Evolutionary conservation across 2,888 invertebrate genomes (phyloP), one percentile per base, ranked within the genome.

Genomic region (Sarcophaga carnaria): DNA sequence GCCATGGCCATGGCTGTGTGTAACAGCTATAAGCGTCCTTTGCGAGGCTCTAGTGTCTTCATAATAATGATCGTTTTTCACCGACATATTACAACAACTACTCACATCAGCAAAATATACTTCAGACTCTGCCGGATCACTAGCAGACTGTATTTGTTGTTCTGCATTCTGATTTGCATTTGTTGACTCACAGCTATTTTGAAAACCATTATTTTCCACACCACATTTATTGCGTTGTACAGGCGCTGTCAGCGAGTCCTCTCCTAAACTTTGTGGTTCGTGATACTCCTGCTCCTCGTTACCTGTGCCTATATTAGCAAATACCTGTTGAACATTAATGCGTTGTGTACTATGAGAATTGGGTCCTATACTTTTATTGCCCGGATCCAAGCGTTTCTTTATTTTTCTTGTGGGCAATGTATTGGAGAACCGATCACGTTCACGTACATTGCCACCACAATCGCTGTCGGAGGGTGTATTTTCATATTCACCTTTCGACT

Each of bases 71-170:
- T 94, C 93, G 85, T 93, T 93, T 93, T 95, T 95, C 0, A 96
- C 95, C 4, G 96, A 96, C 72, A 96, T 96, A 90, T 96, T 96
- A 90, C 97, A 97, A 90, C 97, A 97, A 83, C 97, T 97, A 45
- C 97, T 97, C 0, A 97, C 97, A 89, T 97, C 97, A 0, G 97
- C 97, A 90, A 97, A 97, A 91, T 97, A 97, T 0, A 97, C 96
- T 91, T 97, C 97, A 0, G 97, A 97, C 90, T 97, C 97, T 0
- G 96, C 95, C 25, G 95, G 95, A 90, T 96, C 96, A 14, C 93
- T 89, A 0, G 83, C 83, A 85, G 93, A 90, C 22, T 84, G 85
- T 10, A 83, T 86, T 67, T 90, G 90, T 22, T 89, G 88, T 14
- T 89, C 88, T 4, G 81, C 85, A 12, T 54, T 82, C 17, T 83